Evolutionary conservation across 2,797 vertebrate species (phyloP), one percentile per base, ranked within the genome.

Genomic region (Falco biarmicus): DNA sequence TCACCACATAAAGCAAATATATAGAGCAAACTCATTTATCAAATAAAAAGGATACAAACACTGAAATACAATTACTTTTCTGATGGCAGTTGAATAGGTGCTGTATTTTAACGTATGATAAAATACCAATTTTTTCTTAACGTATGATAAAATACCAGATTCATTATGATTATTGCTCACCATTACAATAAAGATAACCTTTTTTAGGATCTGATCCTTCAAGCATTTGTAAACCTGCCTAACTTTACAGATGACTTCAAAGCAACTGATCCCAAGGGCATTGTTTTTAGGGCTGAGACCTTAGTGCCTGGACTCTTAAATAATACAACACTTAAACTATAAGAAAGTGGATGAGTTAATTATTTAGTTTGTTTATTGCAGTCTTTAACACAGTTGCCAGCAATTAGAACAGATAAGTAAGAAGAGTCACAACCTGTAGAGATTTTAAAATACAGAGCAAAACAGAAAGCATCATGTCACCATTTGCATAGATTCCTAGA

Each of bases 321-420:
- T 96, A 94, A 95, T 94, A 39, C 17, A 92, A 95, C 15, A 19
- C 88, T 93, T 93, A 81, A 95, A 93, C 47, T 90, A 75, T 93
- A 79, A 96, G 89, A 64, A 96, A 95, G 87, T 78, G 51, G 73
- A 92, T 83, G 5, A 68, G 90, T 97, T 97, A 94, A 97, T 97
- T 97, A 96, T 97, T 96, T 84, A 91, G 69, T 89, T 97, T 97
- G 94, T 95, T 95, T 97, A 93, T 95, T 97, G 41, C 82, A 89
- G 74, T 86, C 34, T 89, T 97, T 71, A 96, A 94, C 77, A 50
- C 57, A 71, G 89, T 91, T 98, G 71, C 93, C 94, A 95, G 84
- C 84, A 96, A 96, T 86, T 51, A 95, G 87, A 97, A 84, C 53
- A 93, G 93, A 80, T 78, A 96, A 93, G 95, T 95, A 96, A 97